A percentile compares a stretch with the other conserved stretches of the same genome.
phyloP scores from a whole-genome alignment of 2,113 vertebrate species.

The Todiramphus saurophagus region DNA sequence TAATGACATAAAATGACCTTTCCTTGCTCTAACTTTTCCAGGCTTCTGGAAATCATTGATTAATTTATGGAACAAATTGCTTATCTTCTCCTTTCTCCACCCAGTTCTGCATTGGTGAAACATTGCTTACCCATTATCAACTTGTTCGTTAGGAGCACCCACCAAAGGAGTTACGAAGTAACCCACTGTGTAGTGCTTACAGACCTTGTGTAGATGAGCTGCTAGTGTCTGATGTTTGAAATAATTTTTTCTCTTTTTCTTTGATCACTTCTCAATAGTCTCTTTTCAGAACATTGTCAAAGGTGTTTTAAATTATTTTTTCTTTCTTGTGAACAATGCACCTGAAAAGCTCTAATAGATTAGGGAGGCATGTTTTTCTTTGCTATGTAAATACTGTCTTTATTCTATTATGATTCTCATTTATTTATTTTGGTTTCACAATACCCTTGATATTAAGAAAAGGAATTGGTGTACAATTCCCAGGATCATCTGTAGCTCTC shows the following conservation, averaged over 20 bases:
- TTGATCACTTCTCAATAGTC: neutral
- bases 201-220: neutral
- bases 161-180: neutral
- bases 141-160: neutral
- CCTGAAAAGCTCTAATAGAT: neutral
- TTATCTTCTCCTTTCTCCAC: neutral
- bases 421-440: constrained; percentile 67
- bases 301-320: constrained; percentile 44
- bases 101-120: neutral
- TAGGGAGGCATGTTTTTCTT: constrained; percentile 28
- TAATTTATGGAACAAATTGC: neutral
- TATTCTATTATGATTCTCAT: constrained; percentile 34
- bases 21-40: neutral
- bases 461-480: constrained; percentile 62
- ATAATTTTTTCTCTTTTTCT: neutral
- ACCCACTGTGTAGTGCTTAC: neutral
- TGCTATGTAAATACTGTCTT: constrained; percentile 2
- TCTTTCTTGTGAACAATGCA: neutral
- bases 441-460: constrained; percentile 45
- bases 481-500: constrained; percentile 40
- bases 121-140: neutral
- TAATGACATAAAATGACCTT: neutral
- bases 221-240: neutral
- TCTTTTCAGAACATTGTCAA: neutral
- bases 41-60: neutral